A percentile compares a stretch with the other conserved stretches of the same genome.
Evolutionary conservation across 2,888 invertebrate species (phyloP).

Genomic region (Cistogaster globosa): DNA sequence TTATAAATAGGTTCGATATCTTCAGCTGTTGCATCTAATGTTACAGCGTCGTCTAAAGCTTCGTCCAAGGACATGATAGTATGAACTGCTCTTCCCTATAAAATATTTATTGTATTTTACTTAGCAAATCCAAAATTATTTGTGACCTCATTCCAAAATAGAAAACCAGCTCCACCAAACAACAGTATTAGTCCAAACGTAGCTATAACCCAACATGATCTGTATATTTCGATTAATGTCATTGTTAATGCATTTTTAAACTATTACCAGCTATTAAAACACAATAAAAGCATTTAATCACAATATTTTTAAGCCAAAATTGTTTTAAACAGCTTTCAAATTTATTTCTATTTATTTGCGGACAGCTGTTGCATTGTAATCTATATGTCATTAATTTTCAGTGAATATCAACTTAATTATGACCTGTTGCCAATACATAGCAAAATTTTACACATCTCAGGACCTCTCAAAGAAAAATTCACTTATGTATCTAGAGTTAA

Average conservation of each 20-base stretch:
- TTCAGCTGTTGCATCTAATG: conserved; percentile 87
- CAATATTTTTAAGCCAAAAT: no score
- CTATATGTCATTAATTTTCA: no score
- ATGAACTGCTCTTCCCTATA: conserved; percentile 90
- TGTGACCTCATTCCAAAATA: conserved; percentile 93
- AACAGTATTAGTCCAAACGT: conserved; percentile 88
- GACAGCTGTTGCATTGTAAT: no score
- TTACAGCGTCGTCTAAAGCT: conserved; percentile 85
- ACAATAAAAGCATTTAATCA: no score
- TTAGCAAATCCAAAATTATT: background rate
- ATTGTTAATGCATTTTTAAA: conserved; percentile 60
- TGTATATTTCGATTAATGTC: conserved; percentile 78
- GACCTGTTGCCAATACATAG: no score
- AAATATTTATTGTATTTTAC: background rate
- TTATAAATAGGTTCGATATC: conserved; percentile 88
- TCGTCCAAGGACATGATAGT: conserved; percentile 91
- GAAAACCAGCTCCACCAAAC: conserved; percentile 87
- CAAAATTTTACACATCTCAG: no score
- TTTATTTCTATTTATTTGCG: no score
- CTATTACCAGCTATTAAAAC: background rate
- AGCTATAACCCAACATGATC: conserved; percentile 87
- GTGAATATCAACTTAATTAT: no score
- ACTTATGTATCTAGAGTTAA: no score
- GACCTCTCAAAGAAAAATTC: no score
- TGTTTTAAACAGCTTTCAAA: no score